phyloP scores from a whole-genome alignment of 2,113 vertebrate genomes.

The Nibea albiflora region DNA sequence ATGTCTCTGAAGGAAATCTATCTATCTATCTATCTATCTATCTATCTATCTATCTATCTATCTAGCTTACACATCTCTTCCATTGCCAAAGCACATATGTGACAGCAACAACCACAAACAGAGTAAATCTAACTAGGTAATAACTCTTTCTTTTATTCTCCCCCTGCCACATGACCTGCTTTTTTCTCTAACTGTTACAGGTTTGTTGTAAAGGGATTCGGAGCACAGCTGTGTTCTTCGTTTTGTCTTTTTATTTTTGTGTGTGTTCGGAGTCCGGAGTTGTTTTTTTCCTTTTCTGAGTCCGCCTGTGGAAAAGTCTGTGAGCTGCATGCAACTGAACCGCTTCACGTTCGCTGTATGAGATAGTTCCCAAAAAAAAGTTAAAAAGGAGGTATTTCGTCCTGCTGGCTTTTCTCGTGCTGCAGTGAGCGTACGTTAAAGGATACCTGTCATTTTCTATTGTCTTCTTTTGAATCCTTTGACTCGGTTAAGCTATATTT shows the following conservation, averaged over 20 bases:
- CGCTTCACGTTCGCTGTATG: slow-evolving; percentile 26
- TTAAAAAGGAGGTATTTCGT: background rate
- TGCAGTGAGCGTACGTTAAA: slow-evolving; percentile 3
- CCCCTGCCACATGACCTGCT: slow-evolving; percentile 7
- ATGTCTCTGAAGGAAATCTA: background rate
- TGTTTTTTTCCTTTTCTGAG: slow-evolving; percentile 6
- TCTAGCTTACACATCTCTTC: slow-evolving; percentile 26
- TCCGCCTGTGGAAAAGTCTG: slow-evolving; percentile 44
- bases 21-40: slow-evolving; percentile 11
- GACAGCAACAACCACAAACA: slow-evolving; percentile 17
- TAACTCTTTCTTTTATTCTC: slow-evolving; percentile 1
- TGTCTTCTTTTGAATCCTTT: slow-evolving; percentile 13
- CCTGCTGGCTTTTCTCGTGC: slow-evolving; percentile 10
- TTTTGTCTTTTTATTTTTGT: background rate
- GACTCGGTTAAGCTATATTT: background rate
- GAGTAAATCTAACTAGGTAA: background rate
- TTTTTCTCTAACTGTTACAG: background rate
- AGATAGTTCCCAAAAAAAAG: slow-evolving; percentile 13
- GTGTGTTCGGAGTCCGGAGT: slow-evolving; percentile 9
- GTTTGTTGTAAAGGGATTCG: slow-evolving; percentile 31
- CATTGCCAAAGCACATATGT: slow-evolving; percentile 53
- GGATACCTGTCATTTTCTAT: slow-evolving; percentile 1
- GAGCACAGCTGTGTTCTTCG: slow-evolving; percentile 13
- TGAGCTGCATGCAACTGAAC: slow-evolving; percentile 53
- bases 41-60: background rate